Conservation (phyloP, 1,140 invertebrate species). For the Cotesia vestalis region DNA sequence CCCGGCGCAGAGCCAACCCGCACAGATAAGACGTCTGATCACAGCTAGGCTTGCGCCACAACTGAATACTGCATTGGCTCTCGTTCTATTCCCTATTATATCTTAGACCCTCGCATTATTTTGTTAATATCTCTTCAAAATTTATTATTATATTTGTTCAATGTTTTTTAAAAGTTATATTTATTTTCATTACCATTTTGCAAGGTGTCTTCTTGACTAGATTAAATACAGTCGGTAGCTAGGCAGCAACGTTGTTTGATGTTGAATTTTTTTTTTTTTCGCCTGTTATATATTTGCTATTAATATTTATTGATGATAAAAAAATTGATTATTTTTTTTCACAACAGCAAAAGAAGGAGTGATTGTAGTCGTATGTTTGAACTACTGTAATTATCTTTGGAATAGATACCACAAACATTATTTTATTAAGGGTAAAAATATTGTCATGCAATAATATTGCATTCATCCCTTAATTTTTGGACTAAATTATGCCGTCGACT, state of each 20-base stretch:
- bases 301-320: too few species aligned
- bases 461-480: constrained; percentile 14
- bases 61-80: constrained; percentile 46
- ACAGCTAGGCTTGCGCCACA: constrained; percentile 57
- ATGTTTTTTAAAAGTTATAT: constrained; percentile 4
- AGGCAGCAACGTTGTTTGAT: too few species aligned
- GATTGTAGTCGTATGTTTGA: background rate
- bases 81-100: constrained; percentile 20
- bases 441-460: background rate
- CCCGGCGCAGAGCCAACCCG: constrained; percentile 45
- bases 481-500: constrained; percentile 50
- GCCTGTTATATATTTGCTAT: too few species aligned
- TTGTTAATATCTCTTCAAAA: background rate
- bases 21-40: constrained; percentile 44
- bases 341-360: too few species aligned
- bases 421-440: background rate
- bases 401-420: background rate
- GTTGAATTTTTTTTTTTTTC: too few species aligned
- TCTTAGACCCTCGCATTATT: constrained; percentile 8
- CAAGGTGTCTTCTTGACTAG: background rate
- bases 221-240: background rate
- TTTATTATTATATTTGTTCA: background rate
- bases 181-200: background rate
- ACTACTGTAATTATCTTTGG: background rate
- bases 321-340: too few species aligned